phyloP scores from a whole-genome alignment of 1,140 invertebrate genomes.

The Temnothorax curvispinosus region DNA sequence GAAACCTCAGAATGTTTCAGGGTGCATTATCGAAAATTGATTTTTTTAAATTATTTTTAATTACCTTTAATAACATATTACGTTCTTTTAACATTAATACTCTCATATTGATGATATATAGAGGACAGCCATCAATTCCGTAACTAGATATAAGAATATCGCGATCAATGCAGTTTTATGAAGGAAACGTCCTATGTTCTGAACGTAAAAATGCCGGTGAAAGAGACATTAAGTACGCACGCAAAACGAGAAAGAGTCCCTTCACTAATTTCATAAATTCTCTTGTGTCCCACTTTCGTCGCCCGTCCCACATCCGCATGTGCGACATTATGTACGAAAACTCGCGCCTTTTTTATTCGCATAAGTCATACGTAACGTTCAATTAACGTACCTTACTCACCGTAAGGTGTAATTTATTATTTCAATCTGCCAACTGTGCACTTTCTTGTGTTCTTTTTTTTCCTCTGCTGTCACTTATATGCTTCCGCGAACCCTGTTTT shows the following conservation, averaged over 20 bases:
- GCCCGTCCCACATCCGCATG: not conserved
- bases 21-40: not conserved
- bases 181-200: not conserved
- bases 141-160: not conserved
- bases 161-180: not conserved
- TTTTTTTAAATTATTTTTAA: not conserved
- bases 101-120: not conserved
- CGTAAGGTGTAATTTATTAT: not conserved
- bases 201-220: not conserved
- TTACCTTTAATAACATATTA: not conserved
- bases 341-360: not conserved
- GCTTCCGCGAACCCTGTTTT: too few relatives aligned
- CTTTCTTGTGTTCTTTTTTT: not conserved
- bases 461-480: not conserved
- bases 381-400: not conserved
- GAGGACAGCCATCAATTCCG: not conserved
- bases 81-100: not conserved
- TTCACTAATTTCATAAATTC: constrained; percentile 39
- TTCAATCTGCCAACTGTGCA: not conserved
- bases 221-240: not conserved
- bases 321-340: constrained; percentile 5
- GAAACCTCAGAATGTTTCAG: not conserved
- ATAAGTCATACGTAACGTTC: not conserved
- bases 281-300: constrained; percentile 42
- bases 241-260: not conserved